phyloP scores from a whole-genome alignment of 2,113 vertebrate genomes.

The Phalacrocorax brasilianus region DNA sequence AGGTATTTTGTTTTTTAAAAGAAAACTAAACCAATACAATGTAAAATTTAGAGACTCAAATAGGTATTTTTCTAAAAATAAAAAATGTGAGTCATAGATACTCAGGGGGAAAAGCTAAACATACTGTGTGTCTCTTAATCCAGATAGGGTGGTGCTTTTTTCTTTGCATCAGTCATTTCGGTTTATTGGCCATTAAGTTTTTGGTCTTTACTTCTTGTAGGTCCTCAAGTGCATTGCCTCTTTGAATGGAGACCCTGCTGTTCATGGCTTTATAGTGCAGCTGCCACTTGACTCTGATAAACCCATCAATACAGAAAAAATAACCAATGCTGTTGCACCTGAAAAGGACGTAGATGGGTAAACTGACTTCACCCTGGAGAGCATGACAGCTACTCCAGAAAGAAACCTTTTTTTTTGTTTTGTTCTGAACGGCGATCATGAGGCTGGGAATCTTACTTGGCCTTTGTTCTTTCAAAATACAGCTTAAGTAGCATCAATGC shows the following conservation, averaged over 20 bases:
- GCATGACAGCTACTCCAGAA: not conserved
- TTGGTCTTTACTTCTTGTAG: constrained; percentile 65
- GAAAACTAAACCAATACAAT: not conserved
- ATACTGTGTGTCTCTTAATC: not conserved
- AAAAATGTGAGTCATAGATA: not conserved
- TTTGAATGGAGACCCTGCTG: constrained; percentile 86
- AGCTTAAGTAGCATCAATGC: constrained; percentile 94
- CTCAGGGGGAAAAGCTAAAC: not conserved
- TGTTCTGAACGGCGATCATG: not conserved
- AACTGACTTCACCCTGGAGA: not conserved
- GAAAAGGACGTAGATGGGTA: constrained; percentile 98
- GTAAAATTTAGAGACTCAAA: not conserved
- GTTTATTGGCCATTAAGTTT: not conserved
- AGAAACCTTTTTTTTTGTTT: not conserved
- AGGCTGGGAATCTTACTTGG: not conserved
- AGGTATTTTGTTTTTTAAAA: not conserved
- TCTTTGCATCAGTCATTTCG: not conserved
- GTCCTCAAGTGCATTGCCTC: constrained; percentile 83
- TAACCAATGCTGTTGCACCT: constrained; percentile 88
- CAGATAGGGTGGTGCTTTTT: not conserved
- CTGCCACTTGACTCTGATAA: constrained; percentile 91
- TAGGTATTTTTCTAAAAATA: not conserved
- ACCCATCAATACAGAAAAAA: constrained; percentile 86
- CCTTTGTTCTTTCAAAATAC: constrained; percentile 30
- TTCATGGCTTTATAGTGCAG: constrained; percentile 95